These are phyloP conservation scores for Puffinus mauretanicus DNA, from an alignment of 2,113 vertebrate species.

Conservation along the genomic window DNA sequence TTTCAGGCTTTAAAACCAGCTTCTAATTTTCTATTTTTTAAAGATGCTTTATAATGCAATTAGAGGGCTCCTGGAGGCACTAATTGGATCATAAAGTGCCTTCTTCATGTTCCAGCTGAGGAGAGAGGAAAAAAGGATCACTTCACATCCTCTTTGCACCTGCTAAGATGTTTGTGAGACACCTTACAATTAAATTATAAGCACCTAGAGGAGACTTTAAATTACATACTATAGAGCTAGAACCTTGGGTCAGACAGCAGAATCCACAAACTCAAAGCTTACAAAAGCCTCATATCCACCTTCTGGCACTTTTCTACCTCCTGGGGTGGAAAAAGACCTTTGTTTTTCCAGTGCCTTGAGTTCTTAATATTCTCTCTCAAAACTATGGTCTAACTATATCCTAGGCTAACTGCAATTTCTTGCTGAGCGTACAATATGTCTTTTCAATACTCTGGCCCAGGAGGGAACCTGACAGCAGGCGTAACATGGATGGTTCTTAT, in stretches of 20 bases:
- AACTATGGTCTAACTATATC: background rate
- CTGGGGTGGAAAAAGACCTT: background rate
- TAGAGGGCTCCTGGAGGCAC: constrained; percentile 61
- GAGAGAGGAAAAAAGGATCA: constrained; percentile 54
- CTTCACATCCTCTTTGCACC: constrained; percentile 40
- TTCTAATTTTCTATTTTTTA: constrained; percentile 8
- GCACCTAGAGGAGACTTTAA: constrained; percentile 43
- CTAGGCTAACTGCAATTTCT: background rate
- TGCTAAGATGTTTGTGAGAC: constrained; percentile 59
- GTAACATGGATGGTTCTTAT: background rate
- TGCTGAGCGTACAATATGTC: background rate
- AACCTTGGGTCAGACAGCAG: background rate
- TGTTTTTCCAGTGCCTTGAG: background rate
- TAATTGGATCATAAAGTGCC: constrained; percentile 70
- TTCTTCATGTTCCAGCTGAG: constrained; percentile 58
- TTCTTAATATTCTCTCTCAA: constrained; percentile 4
- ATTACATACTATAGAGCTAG: constrained; percentile 35
- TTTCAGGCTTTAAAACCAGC: background rate
- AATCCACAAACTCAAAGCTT: background rate
- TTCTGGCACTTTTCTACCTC: background rate
- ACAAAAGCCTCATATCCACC: background rate
- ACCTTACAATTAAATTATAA: constrained; percentile 61
- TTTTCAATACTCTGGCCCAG: background rate
- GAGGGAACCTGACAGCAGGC: background rate
- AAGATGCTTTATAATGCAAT: constrained; percentile 62